These are phyloP conservation scores for Papilio protenor DNA, from an alignment of 2,888 invertebrate genomes.

Conservation along the genomic window DNA sequence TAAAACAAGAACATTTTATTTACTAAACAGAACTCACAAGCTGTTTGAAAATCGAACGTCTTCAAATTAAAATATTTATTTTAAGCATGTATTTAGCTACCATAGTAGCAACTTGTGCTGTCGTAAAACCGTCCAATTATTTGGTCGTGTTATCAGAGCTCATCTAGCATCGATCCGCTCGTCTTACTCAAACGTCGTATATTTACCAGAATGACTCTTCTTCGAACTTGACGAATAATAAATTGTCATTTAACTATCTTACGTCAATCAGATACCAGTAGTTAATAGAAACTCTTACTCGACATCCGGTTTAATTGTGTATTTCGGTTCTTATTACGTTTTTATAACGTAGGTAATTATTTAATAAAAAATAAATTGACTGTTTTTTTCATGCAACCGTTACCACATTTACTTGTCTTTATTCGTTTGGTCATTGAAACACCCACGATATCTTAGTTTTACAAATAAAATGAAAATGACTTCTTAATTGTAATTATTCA, in stretches of 20 bases:
- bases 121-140: conserved; percentile 76
- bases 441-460: not conserved
- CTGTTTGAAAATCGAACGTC: not conserved
- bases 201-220: conserved; percentile 75
- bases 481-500: not conserved
- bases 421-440: not conserved
- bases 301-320: conserved; percentile 49
- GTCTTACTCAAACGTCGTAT: conserved; percentile 67
- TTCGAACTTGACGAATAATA: conserved; percentile 74
- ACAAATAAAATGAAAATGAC: not conserved
- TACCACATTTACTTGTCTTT: not conserved
- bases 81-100: not conserved
- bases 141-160: conserved; percentile 70
- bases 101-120: conserved; percentile 53
- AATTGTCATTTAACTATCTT: conserved; percentile 73
- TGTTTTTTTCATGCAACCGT: not conserved
- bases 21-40: not conserved
- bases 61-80: conserved; percentile 7
- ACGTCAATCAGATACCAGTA: conserved; percentile 60
- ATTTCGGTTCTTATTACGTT: not conserved
- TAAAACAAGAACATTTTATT: not conserved
- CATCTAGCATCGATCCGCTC: conserved; percentile 76
- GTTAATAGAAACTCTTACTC: conserved; percentile 43
- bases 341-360: not conserved
- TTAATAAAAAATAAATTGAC: not conserved